Conservation (phyloP, 1,140 invertebrate genomes). For the Tyrophagus putrescentiae region DNA sequence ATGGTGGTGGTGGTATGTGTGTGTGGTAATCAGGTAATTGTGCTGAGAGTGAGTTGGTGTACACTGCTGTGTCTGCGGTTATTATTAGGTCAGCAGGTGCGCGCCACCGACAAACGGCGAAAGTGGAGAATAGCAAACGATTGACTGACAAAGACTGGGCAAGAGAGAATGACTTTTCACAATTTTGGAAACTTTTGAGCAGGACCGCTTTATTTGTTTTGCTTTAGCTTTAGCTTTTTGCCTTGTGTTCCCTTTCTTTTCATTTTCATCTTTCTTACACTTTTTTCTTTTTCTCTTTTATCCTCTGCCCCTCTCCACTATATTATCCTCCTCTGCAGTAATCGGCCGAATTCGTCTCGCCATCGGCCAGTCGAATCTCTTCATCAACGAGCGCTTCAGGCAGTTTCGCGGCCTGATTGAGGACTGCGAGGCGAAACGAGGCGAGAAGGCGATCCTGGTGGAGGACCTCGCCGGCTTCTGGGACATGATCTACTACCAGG, state of each 20-base stretch:
- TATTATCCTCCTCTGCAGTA: conserved; percentile 4
- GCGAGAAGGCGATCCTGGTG: conserved; percentile 55
- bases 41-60: too few relatives aligned
- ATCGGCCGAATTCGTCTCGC: conserved; percentile 63
- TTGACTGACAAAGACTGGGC: too few relatives aligned
- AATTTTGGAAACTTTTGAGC: too few relatives aligned
- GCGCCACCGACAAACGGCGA: too few relatives aligned
- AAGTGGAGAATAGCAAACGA: too few relatives aligned
- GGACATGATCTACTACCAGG: conserved; percentile 88
- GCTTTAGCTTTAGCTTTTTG: neutral
- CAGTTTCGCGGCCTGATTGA: conserved; percentile 59
- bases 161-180: too few relatives aligned
- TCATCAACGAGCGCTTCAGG: conserved; percentile 80
- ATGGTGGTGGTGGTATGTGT: too few relatives aligned
- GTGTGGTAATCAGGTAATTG: too few relatives aligned
- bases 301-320: neutral
- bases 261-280: neutral
- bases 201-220: too few relatives aligned
- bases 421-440: conserved; percentile 30
- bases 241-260: neutral
- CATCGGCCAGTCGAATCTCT: conserved; percentile 76
- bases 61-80: too few relatives aligned
- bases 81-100: too few relatives aligned
- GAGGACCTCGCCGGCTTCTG: conserved; percentile 89
- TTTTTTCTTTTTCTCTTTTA: too few relatives aligned